Conservation (phyloP, 30 jellyfish, hydroid and myxozoan genomes). For the Turritopsis rubra region DNA sequence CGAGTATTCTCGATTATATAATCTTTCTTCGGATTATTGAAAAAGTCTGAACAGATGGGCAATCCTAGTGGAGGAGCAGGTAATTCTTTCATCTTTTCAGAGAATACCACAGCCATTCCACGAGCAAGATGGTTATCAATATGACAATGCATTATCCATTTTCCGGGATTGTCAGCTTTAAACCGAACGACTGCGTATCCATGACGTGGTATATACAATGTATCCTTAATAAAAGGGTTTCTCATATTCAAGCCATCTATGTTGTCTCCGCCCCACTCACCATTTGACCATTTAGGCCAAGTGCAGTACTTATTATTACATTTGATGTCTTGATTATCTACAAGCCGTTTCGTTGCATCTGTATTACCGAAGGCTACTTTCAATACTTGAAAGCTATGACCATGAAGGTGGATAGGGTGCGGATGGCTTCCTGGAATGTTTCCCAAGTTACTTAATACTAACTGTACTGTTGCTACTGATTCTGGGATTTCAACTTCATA, state of each 20-base stretch:
- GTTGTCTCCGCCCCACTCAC: constrained; percentile 43
- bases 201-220: constrained; percentile 45
- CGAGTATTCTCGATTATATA: not conserved
- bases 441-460: constrained; percentile 70
- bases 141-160: not conserved
- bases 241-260: constrained; percentile 60
- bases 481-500: constrained; percentile 58
- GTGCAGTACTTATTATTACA: constrained; percentile 72
- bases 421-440: constrained; percentile 69
- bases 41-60: not conserved
- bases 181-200: not conserved
- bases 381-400: constrained; percentile 70
- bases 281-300: constrained; percentile 53
- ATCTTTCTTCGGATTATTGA: not conserved
- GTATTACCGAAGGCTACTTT: constrained; percentile 66
- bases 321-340: constrained; percentile 35
- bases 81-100: not conserved
- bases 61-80: not conserved
- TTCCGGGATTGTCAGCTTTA: not conserved
- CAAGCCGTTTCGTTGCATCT: constrained; percentile 39
- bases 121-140: not conserved
- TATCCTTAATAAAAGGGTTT: constrained; percentile 74
- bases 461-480: constrained; percentile 46
- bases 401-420: constrained; percentile 27
- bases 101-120: not conserved